phyloP scores from a whole-genome alignment of 1,140 invertebrate species.

The Drosophila aff. region DNA sequence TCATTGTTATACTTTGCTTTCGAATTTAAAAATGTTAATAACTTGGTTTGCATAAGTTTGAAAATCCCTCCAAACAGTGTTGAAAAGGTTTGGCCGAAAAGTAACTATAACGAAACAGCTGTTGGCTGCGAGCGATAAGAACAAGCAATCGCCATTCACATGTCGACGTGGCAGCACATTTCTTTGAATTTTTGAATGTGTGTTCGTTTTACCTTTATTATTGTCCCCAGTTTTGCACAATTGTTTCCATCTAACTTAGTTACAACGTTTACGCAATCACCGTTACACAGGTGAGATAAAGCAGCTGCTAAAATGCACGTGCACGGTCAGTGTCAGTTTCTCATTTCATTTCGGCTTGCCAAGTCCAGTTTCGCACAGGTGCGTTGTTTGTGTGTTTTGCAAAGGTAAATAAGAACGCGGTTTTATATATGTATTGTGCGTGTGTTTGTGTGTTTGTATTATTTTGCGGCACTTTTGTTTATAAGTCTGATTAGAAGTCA shows the following conservation, averaged over 20 bases:
- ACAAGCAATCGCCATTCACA: slow-evolving; percentile 49
- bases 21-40: too few relatives aligned
- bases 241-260: slow-evolving; percentile 5
- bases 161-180: slow-evolving; percentile 20
- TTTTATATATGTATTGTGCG: not conserved
- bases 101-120: slow-evolving; percentile 1
- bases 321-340: not conserved
- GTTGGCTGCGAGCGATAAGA: not conserved
- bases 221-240: slow-evolving; percentile 12
- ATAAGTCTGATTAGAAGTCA: slow-evolving; percentile 68
- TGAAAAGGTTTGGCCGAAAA: not conserved
- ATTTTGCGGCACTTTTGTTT: slow-evolving; percentile 31
- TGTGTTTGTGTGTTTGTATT: not conserved
- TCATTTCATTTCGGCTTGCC: slow-evolving; percentile 1
- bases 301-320: not conserved
- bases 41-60: not conserved
- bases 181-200: slow-evolving; percentile 57
- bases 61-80: slow-evolving; percentile 9
- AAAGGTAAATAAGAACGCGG: slow-evolving; percentile 32
- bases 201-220: slow-evolving; percentile 23
- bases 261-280: slow-evolving; percentile 13
- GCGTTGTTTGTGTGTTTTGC: slow-evolving; percentile 5
- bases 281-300: not conserved
- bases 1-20: too few relatives aligned
- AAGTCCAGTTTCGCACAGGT: slow-evolving; percentile 38